phyloP scores from a whole-genome alignment of 2,797 vertebrate species.

The Pangasius krempfi region DNA sequence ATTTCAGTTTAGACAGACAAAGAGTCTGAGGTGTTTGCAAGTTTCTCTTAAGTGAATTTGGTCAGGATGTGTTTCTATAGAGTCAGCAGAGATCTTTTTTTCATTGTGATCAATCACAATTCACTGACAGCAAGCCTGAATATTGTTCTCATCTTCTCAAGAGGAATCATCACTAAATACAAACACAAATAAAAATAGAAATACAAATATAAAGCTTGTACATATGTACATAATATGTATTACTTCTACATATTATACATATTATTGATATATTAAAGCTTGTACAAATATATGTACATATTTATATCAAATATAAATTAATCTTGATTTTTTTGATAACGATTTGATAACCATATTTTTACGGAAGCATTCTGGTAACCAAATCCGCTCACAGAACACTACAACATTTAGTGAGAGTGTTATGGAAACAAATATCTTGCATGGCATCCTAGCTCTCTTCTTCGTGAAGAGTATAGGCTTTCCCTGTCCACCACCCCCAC shows the following conservation, averaged over 20 bases:
- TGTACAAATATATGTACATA: background rate
- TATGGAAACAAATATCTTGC: conserved; percentile 47
- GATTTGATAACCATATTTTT: background rate
- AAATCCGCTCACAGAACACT: background rate
- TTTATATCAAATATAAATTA: background rate
- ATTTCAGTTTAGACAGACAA: conserved; percentile 45
- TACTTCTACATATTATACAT: no score
- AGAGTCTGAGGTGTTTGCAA: conserved; percentile 27
- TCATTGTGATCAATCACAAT: conserved; percentile 76
- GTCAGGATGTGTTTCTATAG: conserved; percentile 75
- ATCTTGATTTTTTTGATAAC: background rate
- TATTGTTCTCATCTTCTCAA: conserved; percentile 55
- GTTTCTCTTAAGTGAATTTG: conserved; percentile 70
- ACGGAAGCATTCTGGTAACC: background rate
- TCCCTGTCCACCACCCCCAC: conserved; percentile 45
- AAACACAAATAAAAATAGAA: background rate
- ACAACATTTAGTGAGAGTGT: conserved; percentile 8
- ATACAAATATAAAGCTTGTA: background rate
- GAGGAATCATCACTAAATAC: background rate
- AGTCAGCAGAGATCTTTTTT: conserved; percentile 79
- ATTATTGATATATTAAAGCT: no score
- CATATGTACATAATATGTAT: no score
- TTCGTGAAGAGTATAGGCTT: conserved; percentile 36
- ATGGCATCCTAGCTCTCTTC: conserved; percentile 19
- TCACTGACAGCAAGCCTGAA: conserved; percentile 67